Conservation (phyloP, 64 coral and sea anemone species). For the Dendronephthya gigantea region DNA sequence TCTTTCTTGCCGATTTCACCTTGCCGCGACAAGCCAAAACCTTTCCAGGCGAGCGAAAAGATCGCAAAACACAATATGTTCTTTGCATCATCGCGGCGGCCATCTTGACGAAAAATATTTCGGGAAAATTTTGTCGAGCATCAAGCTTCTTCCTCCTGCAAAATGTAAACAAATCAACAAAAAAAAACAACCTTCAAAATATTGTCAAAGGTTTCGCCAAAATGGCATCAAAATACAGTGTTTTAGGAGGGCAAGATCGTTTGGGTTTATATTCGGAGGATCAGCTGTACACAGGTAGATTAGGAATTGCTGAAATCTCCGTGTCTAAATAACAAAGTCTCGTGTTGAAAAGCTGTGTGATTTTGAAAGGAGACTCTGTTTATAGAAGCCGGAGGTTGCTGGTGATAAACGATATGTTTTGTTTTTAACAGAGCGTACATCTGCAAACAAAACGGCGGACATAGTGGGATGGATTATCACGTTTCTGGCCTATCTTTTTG, state of each 20-base stretch:
- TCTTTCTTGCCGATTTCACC: neutral
- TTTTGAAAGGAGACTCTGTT: too few species aligned
- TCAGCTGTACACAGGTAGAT: neutral
- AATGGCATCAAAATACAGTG: neutral
- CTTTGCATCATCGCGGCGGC: conserved; percentile 34
- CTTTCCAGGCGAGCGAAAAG: neutral
- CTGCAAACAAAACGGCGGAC: neutral
- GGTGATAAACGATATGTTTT: neutral
- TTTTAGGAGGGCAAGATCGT: neutral
- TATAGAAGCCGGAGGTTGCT: too few species aligned
- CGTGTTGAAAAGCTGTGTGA: neutral
- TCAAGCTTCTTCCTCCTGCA: too few species aligned
- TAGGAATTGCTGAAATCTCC: neutral
- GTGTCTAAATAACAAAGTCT: too few species aligned
- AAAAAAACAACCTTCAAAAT: neutral
- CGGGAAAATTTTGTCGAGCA: neutral
- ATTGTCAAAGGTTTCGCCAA: neutral
- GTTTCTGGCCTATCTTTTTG: conserved; percentile 32
- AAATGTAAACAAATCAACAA: neutral
- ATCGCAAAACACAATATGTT: neutral
- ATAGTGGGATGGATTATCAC: neutral
- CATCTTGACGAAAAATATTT: conserved; percentile 52
- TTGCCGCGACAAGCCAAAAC: neutral
- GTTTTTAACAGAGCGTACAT: neutral
- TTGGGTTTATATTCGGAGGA: neutral